These are phyloP conservation scores for Seira musarum DNA, from an alignment of 2,888 invertebrate species.

Conservation along the genomic window DNA sequence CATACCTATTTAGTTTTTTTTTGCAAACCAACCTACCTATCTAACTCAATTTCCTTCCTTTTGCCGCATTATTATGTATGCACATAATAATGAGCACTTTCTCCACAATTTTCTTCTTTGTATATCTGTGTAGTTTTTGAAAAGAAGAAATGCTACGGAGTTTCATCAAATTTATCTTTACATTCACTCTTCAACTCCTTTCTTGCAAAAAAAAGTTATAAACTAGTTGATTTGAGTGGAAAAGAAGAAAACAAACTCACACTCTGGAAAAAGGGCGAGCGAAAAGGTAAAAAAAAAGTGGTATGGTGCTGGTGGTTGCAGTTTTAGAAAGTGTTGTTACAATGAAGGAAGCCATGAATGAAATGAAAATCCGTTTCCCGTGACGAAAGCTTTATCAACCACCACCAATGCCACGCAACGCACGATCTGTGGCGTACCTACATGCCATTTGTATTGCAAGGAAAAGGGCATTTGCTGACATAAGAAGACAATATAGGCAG, in stretches of 20 bases:
- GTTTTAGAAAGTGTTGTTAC: not conserved
- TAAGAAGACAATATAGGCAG: not conserved
- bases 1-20: no score
- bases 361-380: not conserved
- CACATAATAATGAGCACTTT: constrained; percentile 9
- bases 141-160: not conserved
- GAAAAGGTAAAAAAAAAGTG: not conserved
- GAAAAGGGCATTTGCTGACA: no score
- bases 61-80: constrained; percentile 8
- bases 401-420: not conserved
- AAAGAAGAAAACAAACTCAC: not conserved
- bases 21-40: no score
- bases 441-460: no score
- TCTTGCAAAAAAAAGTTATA: not conserved
- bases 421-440: no score
- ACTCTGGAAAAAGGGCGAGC: not conserved
- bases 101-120: not conserved
- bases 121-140: not conserved
- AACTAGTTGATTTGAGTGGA: not conserved
- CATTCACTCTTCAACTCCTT: not conserved
- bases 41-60: constrained; percentile 14
- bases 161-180: constrained; percentile 1
- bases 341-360: constrained; percentile 7
- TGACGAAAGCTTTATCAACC: not conserved
- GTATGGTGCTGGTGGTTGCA: no score